A percentile compares a stretch with the other conserved stretches of the same genome.
These are phyloP conservation scores for Psophia crepitans DNA, from an alignment of 2,113 vertebrate species.

Conservation along the genomic window DNA sequence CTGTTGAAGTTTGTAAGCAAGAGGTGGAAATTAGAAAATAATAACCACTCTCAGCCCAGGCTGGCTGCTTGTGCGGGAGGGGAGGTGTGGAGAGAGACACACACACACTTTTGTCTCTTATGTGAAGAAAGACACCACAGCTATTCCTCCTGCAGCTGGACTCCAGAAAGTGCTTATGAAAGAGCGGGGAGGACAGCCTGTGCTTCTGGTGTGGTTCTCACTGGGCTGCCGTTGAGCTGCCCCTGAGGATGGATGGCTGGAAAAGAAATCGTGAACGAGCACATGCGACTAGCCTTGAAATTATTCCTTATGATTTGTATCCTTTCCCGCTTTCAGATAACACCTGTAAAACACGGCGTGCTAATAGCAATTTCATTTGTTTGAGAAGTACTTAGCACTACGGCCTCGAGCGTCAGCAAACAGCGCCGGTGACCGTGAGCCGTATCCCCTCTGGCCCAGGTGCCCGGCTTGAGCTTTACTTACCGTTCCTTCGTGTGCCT, in stretches of 20 bases:
- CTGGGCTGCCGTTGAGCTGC: not conserved
- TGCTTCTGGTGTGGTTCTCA: not conserved
- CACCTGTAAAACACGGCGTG: not conserved
- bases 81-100: not conserved
- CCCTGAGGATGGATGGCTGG: not conserved
- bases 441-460: not conserved
- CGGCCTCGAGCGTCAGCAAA: not conserved
- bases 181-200: not conserved
- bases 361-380: not conserved
- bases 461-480: not conserved
- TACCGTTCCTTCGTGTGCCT: not conserved
- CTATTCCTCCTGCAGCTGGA: not conserved
- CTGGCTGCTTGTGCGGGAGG: not conserved
- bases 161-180: not conserved
- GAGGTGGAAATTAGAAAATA: not conserved
- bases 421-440: rapidly evolving
- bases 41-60: not conserved
- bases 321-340: not conserved
- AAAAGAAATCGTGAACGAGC: not conserved
- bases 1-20: not conserved
- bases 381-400: not conserved
- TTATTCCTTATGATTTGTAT: not conserved
- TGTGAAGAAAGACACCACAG: not conserved
- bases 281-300: not conserved
- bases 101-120: not conserved